These are phyloP conservation scores for Cetonia aurata DNA, from an alignment of 2,888 invertebrate species.

Conservation along the genomic window DNA sequence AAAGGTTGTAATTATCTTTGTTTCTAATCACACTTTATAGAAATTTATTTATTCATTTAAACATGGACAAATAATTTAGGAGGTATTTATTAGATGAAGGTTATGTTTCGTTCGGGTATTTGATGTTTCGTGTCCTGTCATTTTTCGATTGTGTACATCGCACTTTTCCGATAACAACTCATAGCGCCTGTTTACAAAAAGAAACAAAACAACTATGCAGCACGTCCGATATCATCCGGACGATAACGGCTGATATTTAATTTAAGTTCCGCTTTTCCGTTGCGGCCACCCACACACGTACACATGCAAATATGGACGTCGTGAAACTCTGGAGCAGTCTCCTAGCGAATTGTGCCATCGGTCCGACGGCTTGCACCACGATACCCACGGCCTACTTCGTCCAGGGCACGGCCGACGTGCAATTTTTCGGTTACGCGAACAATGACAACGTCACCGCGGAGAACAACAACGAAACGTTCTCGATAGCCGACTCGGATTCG, in stretches of 20 bases:
- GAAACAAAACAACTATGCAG: conserved; percentile 45
- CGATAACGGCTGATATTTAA: conserved; percentile 42
- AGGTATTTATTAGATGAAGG: too few species aligned
- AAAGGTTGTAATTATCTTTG: too few species aligned
- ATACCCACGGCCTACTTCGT: conserved; percentile 51
- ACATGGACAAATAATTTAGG: too few species aligned
- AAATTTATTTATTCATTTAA: too few species aligned
- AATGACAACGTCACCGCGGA: conserved; percentile 38
- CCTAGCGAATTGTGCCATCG: conserved; percentile 50
- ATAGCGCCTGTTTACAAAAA: conserved; percentile 48
- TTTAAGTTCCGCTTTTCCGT: conserved; percentile 31
- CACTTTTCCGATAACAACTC: conserved; percentile 49
- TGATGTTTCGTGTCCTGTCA: background rate
- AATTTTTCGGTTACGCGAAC: conserved; percentile 45
- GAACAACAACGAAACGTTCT: conserved; percentile 47
- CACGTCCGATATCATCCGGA: conserved; percentile 43
- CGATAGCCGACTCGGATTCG: conserved; percentile 36
- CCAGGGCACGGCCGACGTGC: conserved; percentile 49
- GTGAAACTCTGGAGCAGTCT: conserved; percentile 51
- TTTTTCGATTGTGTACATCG: conserved; percentile 47
- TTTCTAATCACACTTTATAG: too few species aligned
- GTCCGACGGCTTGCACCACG: conserved; percentile 45
- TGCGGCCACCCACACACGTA: background rate
- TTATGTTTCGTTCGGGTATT: too few species aligned
- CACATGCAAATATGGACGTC: conserved; percentile 49